Percentiles rank a stretch among this genome's conserved stretches.
These are phyloP conservation scores for Yasuhikotakia modesta DNA, from an alignment of 2,797 vertebrate species.

Conservation along the genomic window DNA sequence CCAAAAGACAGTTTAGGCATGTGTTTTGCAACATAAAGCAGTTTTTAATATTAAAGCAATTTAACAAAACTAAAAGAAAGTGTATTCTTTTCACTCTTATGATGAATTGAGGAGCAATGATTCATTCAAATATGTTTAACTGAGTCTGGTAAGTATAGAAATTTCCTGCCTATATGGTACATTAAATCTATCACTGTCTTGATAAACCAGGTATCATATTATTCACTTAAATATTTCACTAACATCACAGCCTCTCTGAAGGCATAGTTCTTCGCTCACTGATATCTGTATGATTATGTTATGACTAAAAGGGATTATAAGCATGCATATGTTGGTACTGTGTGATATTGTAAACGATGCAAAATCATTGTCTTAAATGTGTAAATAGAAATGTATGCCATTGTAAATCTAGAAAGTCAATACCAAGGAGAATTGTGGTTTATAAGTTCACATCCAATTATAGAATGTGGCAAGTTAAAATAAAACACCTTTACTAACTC, in stretches of 20 bases:
- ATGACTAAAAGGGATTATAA: not conserved
- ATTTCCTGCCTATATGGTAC: not conserved
- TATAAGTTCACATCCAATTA: not conserved
- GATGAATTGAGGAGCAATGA: not conserved
- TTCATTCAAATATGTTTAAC: not conserved
- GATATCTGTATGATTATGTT: not conserved
- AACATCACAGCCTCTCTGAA: not conserved
- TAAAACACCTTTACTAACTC: not conserved
- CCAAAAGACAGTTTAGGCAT: not conserved
- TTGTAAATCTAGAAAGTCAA: not conserved
- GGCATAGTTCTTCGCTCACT: not conserved
- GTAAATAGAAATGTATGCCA: constrained; percentile 3
- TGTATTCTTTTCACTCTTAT: not conserved
- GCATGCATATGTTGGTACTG: not conserved
- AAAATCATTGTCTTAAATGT: not conserved
- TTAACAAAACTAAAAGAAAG: not conserved
- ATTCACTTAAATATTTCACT: not conserved
- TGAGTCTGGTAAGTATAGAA: not conserved
- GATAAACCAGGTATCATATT: not conserved
- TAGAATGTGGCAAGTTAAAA: not conserved
- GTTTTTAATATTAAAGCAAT: not conserved
- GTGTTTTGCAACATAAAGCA: not conserved
- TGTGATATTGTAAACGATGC: not conserved
- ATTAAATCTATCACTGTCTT: not conserved
- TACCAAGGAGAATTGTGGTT: not conserved